These are phyloP conservation scores for Aleiodes sp. DNA, from an alignment of 1,140 invertebrate species.

Conservation along the genomic window DNA sequence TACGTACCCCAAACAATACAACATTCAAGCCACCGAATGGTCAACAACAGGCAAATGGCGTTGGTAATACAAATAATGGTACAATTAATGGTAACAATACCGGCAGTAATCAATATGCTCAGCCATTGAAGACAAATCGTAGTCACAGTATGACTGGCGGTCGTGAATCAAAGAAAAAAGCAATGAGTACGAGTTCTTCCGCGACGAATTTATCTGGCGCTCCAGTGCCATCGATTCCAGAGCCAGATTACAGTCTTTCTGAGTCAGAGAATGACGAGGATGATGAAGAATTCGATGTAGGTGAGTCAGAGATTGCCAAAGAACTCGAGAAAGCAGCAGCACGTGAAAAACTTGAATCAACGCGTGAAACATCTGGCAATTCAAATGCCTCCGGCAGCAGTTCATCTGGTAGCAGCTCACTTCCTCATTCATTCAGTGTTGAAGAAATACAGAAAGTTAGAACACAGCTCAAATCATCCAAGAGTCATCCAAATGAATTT, in stretches of 20 bases:
- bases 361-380: constrained; percentile 61
- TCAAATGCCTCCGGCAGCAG: constrained; percentile 65
- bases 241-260: constrained; percentile 88
- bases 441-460: constrained; percentile 88
- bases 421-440: constrained; percentile 85
- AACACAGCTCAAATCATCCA: constrained; percentile 83
- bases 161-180: constrained; percentile 62
- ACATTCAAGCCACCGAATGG: constrained; percentile 55
- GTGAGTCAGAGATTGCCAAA: constrained; percentile 65
- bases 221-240: constrained; percentile 80
- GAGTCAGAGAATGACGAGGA: constrained; percentile 71
- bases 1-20: constrained; percentile 66
- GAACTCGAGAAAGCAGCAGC: constrained; percentile 62
- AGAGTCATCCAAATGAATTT: constrained; percentile 85
- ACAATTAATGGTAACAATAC: constrained; percentile 45
- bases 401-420: constrained; percentile 76
- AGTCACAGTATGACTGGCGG: constrained; percentile 69
- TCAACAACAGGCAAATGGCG: constrained; percentile 36
- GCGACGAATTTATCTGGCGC: constrained; percentile 57
- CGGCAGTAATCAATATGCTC: constrained; percentile 72
- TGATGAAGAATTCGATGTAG: constrained; percentile 69
- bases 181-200: constrained; percentile 55
- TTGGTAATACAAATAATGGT: constrained; percentile 35
- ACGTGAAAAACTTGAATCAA: constrained; percentile 59
- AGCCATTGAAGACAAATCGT: constrained; percentile 71